Base-by-base conservation (phyloP, 92 coral and sea anemone species). In the Zoanthus sansibaricus region DNA sequence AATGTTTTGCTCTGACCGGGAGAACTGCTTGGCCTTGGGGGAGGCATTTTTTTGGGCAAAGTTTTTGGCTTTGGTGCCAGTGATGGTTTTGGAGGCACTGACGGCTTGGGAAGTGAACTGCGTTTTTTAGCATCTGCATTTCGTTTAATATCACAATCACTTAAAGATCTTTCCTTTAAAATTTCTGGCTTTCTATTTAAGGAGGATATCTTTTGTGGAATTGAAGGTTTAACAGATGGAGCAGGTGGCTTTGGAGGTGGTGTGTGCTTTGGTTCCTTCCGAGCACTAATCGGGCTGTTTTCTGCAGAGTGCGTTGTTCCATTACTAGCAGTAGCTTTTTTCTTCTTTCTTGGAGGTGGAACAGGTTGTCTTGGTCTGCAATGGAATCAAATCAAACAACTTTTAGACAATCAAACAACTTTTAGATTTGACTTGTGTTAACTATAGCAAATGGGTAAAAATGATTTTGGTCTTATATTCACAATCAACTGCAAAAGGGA, bases 341-440 rank as follows among this genome's bases (percentile, higher is more conserved):
- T 80, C 33, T 67, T 80, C 75, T 67, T 80, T 42, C 85, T 67
- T 14, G 85, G 85, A 0, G 85, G 85, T 13, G 85, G 85, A 33
- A 80, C 74, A 66, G 85, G 85, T 6, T 17, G 75, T 4, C 67
- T 80, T 20, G 85, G 16, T 16, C 85, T 80, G 32, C 3, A n/a
- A 67, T 46, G 46, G 21, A 80, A 61, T 11, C 42, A 5, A 80
- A 61, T 11, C 42, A 5, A 9, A 1, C 6, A 6, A 54, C 10
- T 10, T 4, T 2, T 42, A 49, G 12, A 49, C n/a, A n/a, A n/a
- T n/a, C n/a, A 5, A 9, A 1, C 6, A 6, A 54, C 10, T 10
- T 4, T 2, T 42, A 49, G 12, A 49, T 11, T 49, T 11, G 12
- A 49, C 3, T 7, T 49, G 55, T 25, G 25, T 37, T 37, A 37